Evolutionary conservation across 1,140 invertebrate genomes (phyloP), one percentile per base, ranked within the genome.

Genomic region (Lasioglossum albipes): DNA sequence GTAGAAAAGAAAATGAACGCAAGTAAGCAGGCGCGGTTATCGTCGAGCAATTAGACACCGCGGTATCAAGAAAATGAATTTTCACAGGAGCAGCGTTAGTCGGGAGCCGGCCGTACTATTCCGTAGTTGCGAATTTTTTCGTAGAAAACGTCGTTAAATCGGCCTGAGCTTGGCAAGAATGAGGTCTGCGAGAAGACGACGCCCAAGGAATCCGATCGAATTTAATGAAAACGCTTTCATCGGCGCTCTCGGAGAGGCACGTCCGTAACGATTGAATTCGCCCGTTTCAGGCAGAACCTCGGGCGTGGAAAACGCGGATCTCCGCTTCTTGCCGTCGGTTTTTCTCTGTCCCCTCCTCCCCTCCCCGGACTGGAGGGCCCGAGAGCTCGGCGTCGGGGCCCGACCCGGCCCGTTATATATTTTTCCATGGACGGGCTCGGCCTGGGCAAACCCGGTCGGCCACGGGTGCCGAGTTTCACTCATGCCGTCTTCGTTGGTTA

Each of bases 231-330:
- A 79, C 77, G 77, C 71, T 79, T 79, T 79, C 77, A 79, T 79
- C 77, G 77, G n/a, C 0, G 49, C 13, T 20, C 49, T 20, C 49
- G 41, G 16, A 5, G 45, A 31, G 31, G 61, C 52, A 73, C 62
- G 57, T 49, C 70, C 64, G 59, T 73, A 83, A 79, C 52, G 74
- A 36, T 54, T 64, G 84, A 81, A 85, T 84, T 84, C 78, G 69
- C 62, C 69, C 62, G 67, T 84, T 84, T 84, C 83, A 71, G 65
- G 77, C 52, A 81, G 72, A 82, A 84, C 71, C 84, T 82, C 75
- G 75, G 79, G 83, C 84, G 71, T 75, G 79, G 79, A 86, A 86
- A 86, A 86, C 71, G 65, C 70, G 52, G 74, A 85, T 82, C 59
- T 75, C 69, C 71, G 57, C 36, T 83, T 83, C 65, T 83, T 79